phyloP scores from a whole-genome alignment of 2,113 vertebrate species.

The Lamprotornis superbus region DNA sequence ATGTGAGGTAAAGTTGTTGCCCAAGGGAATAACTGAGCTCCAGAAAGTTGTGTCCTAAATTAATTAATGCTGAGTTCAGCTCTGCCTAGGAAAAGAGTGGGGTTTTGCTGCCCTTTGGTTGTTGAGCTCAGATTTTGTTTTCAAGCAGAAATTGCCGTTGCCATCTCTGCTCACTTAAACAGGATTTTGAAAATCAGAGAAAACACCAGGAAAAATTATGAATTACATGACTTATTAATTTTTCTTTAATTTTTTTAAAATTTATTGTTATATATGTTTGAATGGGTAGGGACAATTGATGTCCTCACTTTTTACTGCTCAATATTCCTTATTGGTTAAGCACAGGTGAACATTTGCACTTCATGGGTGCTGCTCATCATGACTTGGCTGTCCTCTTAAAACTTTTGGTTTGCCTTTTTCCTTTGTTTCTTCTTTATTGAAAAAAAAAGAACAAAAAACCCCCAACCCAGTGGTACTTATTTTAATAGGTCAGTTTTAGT shows the following conservation, averaged over 20 bases:
- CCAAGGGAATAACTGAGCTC: conserved; percentile 53
- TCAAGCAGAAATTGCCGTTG: background rate
- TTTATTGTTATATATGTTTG: background rate
- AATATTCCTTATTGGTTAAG: background rate
- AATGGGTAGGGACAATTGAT: background rate
- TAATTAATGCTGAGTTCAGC: conserved; percentile 41
- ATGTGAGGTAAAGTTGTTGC: conserved; percentile 56
- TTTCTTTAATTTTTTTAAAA: background rate
- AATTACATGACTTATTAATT: background rate
- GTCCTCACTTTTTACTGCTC: background rate
- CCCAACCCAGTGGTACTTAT: background rate
- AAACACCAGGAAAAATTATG: background rate
- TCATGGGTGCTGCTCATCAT: background rate
- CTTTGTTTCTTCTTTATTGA: background rate
- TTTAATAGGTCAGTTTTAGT: background rate
- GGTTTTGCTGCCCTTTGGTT: background rate
- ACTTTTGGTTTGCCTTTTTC: background rate
- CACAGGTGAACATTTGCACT: background rate
- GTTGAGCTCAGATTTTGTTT: background rate
- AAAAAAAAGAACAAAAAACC: background rate
- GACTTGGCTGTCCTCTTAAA: background rate
- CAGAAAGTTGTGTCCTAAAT: conserved; percentile 58
- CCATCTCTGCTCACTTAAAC: background rate
- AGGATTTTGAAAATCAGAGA: background rate
- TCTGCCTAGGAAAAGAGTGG: background rate